phyloP scores from a whole-genome alignment of 2,797 vertebrate species.

The Gymnoscopelus braueri region DNA sequence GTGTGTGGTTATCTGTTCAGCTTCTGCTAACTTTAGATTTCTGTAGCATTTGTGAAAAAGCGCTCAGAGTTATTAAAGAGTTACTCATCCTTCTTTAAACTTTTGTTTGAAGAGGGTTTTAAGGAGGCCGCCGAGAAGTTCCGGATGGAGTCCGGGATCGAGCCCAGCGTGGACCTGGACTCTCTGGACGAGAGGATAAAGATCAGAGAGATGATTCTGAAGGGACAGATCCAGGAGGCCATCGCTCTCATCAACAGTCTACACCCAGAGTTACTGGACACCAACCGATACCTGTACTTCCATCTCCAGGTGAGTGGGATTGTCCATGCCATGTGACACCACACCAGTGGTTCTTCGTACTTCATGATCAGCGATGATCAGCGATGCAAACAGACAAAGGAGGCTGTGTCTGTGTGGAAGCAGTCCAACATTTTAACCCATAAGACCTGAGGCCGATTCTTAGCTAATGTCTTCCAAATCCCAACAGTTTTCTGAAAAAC shows the following conservation, averaged over 20 bases:
- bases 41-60: not conserved
- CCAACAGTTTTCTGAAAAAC: no score
- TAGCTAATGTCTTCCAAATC: no score
- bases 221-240: slow-evolving; percentile 96
- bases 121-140: slow-evolving; percentile 98
- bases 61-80: not conserved
- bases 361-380: no score
- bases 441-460: no score
- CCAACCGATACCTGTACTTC: slow-evolving; percentile 95
- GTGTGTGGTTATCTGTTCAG: no score
- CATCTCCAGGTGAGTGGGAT: slow-evolving; percentile 76
- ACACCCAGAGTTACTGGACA: slow-evolving; percentile 94
- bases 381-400: no score
- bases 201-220: slow-evolving; percentile 96
- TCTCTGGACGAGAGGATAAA: slow-evolving; percentile 96
- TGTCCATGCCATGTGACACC: no score
- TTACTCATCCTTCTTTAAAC: slow-evolving; percentile 2
- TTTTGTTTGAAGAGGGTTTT: slow-evolving; percentile 88
- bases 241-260: slow-evolving; percentile 95
- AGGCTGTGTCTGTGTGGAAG: no score
- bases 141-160: slow-evolving; percentile 96
- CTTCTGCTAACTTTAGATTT: no score
- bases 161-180: slow-evolving; percentile 95
- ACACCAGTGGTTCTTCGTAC: no score
- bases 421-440: no score